Conservation (phyloP, 2,888 invertebrate genomes). For the Gastracanthus pulcherrimus region DNA sequence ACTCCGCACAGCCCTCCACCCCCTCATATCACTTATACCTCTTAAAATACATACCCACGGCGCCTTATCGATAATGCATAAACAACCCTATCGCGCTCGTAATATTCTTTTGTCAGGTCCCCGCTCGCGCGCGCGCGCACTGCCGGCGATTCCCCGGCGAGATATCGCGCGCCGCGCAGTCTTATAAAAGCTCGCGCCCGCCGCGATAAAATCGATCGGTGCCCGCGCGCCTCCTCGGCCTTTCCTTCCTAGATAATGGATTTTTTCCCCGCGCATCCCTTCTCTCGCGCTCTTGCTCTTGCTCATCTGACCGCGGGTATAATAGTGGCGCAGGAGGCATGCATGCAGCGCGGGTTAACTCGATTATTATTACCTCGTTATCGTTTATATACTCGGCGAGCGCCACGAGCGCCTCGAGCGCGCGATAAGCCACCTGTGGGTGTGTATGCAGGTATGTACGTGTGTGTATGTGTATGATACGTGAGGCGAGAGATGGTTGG, state of each 20-base stretch:
- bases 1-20: not conserved
- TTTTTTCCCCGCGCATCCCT: slow-evolving; percentile 29
- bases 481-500: not conserved
- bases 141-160: slow-evolving; percentile 26
- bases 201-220: slow-evolving; percentile 57
- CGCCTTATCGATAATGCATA: slow-evolving; percentile 56
- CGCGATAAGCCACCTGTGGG: slow-evolving; percentile 19
- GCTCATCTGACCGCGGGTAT: slow-evolving; percentile 35
- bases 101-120: slow-evolving; percentile 58
- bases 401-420: slow-evolving; percentile 19
- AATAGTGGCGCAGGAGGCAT: not conserved
- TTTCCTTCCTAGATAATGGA: slow-evolving; percentile 54
- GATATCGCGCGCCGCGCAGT: slow-evolving; percentile 21
- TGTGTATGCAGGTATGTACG: not conserved
- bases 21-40: slow-evolving; percentile 52
- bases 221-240: not conserved
- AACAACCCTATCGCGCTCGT: slow-evolving; percentile 53
- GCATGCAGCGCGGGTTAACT: slow-evolving; percentile 32
- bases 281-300: not conserved
- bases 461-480: not conserved
- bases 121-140: not conserved
- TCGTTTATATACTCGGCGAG: slow-evolving; percentile 62
- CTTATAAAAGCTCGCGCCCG: slow-evolving; percentile 28
- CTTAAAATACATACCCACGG: slow-evolving; percentile 46
- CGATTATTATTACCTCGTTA: slow-evolving; percentile 75